Evolutionary conservation across 1,140 invertebrate genomes (phyloP).

Genomic region (Bicyclus anynana): DNA sequence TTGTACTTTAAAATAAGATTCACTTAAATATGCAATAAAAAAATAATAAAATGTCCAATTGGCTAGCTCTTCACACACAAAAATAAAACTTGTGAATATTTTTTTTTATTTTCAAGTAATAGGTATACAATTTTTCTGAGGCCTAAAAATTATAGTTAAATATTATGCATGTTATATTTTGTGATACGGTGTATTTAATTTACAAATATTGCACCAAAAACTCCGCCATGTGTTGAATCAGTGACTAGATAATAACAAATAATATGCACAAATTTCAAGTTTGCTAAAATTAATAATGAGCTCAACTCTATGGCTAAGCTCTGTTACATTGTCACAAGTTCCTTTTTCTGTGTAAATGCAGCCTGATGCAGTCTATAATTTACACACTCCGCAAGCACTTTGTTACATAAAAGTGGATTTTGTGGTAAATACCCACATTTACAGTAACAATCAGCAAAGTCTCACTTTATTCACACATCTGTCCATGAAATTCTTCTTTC

Average conservation of each 20-base stretch:
- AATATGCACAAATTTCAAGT: not conserved
- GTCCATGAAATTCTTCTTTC: slow-evolving; percentile 87
- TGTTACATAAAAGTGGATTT: slow-evolving; percentile 15
- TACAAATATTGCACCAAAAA: not conserved
- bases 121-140: no score
- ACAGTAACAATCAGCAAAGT: slow-evolving; percentile 76
- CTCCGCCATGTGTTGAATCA: not conserved
- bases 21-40: slow-evolving; percentile 58
- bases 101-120: not conserved
- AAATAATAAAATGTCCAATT: slow-evolving; percentile 46
- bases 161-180: no score
- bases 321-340: slow-evolving; percentile 3
- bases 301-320: not conserved
- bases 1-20: slow-evolving; percentile 72
- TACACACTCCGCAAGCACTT: slow-evolving; percentile 62
- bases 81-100: slow-evolving; percentile 7
- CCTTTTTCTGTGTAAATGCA: slow-evolving; percentile 6
- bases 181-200: not conserved
- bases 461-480: slow-evolving; percentile 87
- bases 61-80: slow-evolving; percentile 10
- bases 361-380: slow-evolving; percentile 44
- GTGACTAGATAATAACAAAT: not conserved
- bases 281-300: not conserved
- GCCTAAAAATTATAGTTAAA: no score
- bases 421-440: slow-evolving; percentile 7